Evolutionary conservation across 2,113 vertebrate genomes (phyloP), one percentile per base, ranked within the genome.

Genomic region (Haemorhous mexicanus): DNA sequence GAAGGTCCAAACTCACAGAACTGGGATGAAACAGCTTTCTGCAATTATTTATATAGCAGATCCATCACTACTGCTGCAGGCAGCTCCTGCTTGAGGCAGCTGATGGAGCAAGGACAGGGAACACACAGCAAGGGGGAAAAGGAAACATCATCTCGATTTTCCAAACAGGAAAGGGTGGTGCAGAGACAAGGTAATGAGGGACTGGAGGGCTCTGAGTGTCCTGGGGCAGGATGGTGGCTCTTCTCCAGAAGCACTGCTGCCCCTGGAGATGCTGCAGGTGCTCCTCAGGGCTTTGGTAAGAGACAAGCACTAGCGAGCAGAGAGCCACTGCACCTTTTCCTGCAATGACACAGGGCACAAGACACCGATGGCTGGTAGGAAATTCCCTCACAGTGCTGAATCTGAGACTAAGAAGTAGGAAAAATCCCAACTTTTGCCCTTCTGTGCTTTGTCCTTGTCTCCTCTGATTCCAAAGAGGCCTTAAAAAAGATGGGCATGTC

Each of bases 361-460:
- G 43, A 39, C 16, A 49, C 15, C 30, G 50, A 21, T 7, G 27
- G 32, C 16, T 28, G 21, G 22, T 7, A 73, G 46, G 78, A 87
- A 84, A 66, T 80, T 69, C 78, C 46, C 58, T 73, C 41, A 46
- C 35, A 66, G 41, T 39, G 41, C 9, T 72, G 84, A 89, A 62
- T 53, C 23, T 50, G 53, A 85, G 46, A 47, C 15, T 73, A 73
- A 87, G 16, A 26, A 69, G 30, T 30, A 91, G 52, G 56, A 75
- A 78, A 87, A 87, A 52, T 19, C 22, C 17, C 17, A 67, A 73
- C 22, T 76, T 96, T 47, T 73, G 22, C 32, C 14, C 21, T 63
- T 88, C 55, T 81, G 33, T 88, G 68, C 23, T 89, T 92, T 91
- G 81, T 87, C 84, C 74, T 93, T 87, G 69, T 87, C 69, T 91